Evolutionary conservation across 1,140 invertebrate species (phyloP).

Genomic region (Uloborus diversus): DNA sequence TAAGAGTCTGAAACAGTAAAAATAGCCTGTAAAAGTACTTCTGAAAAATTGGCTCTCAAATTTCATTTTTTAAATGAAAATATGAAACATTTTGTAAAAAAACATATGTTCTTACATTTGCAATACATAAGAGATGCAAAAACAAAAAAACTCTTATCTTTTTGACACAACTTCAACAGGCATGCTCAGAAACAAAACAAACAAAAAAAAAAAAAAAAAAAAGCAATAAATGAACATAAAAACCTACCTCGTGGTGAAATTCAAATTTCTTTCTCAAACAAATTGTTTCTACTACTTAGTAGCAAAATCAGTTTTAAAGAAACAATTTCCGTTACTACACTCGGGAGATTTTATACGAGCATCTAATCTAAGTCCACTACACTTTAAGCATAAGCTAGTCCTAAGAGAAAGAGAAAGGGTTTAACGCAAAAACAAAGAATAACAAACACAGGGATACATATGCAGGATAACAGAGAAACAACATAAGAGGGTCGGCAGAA

Average conservation of each 20-base stretch:
- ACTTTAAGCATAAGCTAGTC: slow-evolving; percentile 39
- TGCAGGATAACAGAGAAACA: neutral
- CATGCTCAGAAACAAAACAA: neutral
- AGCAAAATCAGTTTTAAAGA: slow-evolving; percentile 28
- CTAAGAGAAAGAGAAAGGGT: slow-evolving; percentile 26
- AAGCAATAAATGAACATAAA: slow-evolving; percentile 7
- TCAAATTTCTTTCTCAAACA: slow-evolving; percentile 7
- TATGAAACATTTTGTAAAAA: no score
- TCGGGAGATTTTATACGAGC: neutral
- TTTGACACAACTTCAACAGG: no score
- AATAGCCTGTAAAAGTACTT: no score
- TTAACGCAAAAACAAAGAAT: neutral
- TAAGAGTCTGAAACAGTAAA: no score
- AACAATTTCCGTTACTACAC: slow-evolving; percentile 12
- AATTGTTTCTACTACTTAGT: neutral
- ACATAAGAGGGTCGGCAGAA: neutral
- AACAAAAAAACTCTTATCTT: no score
- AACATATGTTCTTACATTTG: no score
- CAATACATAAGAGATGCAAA: no score
- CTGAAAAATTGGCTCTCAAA: no score
- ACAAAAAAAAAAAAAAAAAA: neutral
- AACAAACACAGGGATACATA: neutral
- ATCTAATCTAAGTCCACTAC: slow-evolving; percentile 38
- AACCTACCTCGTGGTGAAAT: neutral
- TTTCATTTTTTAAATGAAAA: no score